These are phyloP conservation scores for Aelia acuminata DNA, from an alignment of 2,888 invertebrate species.

Conservation along the genomic window DNA sequence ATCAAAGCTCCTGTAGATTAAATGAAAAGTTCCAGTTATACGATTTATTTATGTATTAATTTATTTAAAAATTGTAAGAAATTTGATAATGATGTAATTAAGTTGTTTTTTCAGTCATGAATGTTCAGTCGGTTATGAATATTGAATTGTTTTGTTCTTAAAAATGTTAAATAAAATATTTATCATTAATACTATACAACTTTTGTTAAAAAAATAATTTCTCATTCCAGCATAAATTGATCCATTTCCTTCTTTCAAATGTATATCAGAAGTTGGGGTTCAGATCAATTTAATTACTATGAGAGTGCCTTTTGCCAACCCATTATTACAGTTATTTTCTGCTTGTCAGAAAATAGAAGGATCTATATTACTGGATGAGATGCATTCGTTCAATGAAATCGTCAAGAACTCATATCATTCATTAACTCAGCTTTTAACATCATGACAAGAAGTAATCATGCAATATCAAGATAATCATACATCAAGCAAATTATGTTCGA, in stretches of 20 bases:
- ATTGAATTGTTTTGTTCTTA: conserved; percentile 42
- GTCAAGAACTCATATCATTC: background rate
- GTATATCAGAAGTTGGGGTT: background rate
- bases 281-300: background rate
- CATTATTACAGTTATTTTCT: background rate
- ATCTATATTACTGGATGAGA: background rate
- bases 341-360: background rate
- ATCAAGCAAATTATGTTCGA: conserved; percentile 4
- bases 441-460: background rate
- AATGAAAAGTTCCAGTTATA: conserved; percentile 7
- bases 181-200: conserved; percentile 24
- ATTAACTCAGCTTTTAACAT: background rate
- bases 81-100: conserved; percentile 39
- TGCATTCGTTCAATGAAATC: background rate
- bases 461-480: conserved; percentile 4
- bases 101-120: background rate
- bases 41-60: conserved; percentile 29
- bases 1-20: conserved; percentile 29
- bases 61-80: conserved; percentile 46
- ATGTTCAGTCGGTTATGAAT: conserved; percentile 31
- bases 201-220: conserved; percentile 28
- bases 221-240: conserved; percentile 38
- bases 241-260: conserved; percentile 42
- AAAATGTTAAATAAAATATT: conserved; percentile 43
- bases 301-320: conserved; percentile 15